phyloP scores from a whole-genome alignment of 2,888 invertebrate species.

The Acleris laterana region DNA sequence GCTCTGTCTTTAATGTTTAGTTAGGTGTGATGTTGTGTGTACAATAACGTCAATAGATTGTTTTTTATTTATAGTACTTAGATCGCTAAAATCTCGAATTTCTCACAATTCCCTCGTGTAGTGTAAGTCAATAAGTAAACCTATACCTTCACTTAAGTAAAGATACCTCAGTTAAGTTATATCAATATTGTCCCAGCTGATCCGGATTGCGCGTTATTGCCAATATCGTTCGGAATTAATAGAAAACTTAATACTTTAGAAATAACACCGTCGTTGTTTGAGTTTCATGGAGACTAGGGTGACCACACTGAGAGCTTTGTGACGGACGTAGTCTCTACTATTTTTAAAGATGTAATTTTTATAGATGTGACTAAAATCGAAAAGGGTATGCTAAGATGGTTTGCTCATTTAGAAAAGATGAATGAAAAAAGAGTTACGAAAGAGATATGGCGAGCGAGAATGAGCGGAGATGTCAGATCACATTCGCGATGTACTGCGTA shows the following conservation, averaged over 20 bases:
- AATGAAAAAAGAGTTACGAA: too few species aligned
- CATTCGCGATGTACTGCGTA: too few species aligned
- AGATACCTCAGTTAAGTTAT: slow-evolving; percentile 11
- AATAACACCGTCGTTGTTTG: slow-evolving; percentile 25
- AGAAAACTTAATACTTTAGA: slow-evolving; percentile 35
- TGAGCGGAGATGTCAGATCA: too few species aligned
- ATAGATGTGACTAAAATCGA: too few species aligned
- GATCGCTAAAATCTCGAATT: not conserved
- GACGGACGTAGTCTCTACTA: not conserved
- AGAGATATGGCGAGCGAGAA: too few species aligned
- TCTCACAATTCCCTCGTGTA: slow-evolving; percentile 2
- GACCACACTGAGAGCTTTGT: not conserved
- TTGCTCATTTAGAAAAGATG: too few species aligned
- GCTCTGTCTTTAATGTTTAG: too few species aligned
- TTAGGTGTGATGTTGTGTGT: too few species aligned
- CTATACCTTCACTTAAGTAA: slow-evolving; percentile 7
- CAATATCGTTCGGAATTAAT: slow-evolving; percentile 34
- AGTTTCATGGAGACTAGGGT: slow-evolving; percentile 27
- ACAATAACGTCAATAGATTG: too few species aligned
- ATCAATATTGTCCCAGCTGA: slow-evolving; percentile 32
- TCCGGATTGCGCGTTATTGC: slow-evolving; percentile 29
- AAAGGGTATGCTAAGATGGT: too few species aligned
- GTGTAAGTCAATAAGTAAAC: slow-evolving; percentile 7
- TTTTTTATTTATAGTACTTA: not conserved
- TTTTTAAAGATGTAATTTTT: too few species aligned